A percentile compares a stretch with the other conserved stretches of the same genome.
Evolutionary conservation across 1,140 invertebrate genomes (phyloP).

Genomic region (Heliconius congener): DNA sequence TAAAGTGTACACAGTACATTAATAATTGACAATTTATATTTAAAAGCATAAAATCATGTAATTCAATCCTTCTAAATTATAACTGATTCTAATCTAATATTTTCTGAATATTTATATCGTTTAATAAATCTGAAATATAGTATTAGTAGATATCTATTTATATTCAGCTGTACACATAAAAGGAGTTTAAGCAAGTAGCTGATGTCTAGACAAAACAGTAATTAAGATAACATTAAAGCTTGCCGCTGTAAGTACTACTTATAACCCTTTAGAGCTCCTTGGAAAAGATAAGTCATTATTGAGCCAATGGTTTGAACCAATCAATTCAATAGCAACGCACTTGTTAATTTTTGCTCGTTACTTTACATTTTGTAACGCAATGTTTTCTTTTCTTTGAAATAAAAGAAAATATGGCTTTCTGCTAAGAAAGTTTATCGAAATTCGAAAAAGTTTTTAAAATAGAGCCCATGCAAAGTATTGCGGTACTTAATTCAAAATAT

Average conservation of each 20-base stretch:
- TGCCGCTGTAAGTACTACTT: slow-evolving; percentile 56
- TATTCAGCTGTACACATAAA: background rate
- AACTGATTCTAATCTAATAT: background rate
- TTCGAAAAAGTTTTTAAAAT: no score
- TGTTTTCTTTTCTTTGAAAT: slow-evolving; percentile 7
- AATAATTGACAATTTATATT: no score
- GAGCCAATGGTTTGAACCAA: background rate
- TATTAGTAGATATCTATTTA: background rate
- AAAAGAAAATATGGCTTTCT: background rate
- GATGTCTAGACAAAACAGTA: slow-evolving; percentile 62
- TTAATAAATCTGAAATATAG: no score
- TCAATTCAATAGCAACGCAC: background rate
- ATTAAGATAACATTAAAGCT: slow-evolving; percentile 60
- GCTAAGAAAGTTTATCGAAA: no score
- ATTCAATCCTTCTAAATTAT: no score
- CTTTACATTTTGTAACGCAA: slow-evolving; percentile 3
- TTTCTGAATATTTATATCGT: background rate
- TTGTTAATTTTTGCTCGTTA: slow-evolving; percentile 17
- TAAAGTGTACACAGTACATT: no score
- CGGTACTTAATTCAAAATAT: background rate
- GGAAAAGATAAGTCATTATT: slow-evolving; percentile 50
- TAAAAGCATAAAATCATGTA: no score
- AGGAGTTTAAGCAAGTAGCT: slow-evolving; percentile 44
- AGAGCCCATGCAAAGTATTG: no score
- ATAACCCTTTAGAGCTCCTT: slow-evolving; percentile 61